Base-by-base conservation (phyloP, 2,888 invertebrate species). In the Alcis repandata region DNA sequence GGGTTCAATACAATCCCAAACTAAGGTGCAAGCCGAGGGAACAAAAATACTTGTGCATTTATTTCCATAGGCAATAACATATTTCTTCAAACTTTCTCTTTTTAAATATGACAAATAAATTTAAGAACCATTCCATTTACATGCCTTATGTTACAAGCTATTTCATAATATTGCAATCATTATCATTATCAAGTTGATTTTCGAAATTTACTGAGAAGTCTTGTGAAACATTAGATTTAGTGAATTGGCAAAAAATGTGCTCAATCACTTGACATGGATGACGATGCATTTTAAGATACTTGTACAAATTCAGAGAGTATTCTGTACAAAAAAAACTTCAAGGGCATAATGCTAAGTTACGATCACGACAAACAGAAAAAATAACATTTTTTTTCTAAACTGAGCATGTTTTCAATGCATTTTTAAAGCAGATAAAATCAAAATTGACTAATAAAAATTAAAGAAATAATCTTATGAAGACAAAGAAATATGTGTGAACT, bases 11-110 rank as follows among this genome's bases (percentile, higher is more conserved):
- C 79, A 80, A 79, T 76, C 77, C 76, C 72, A 78, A 82, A 84
- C 62, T 57, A 68, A 52, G 41, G 83, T 83, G 85, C 84, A 84
- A 79, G 81, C 81, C 75, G 78, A 79, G 75, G 76, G 79, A 77
- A 79, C 74, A 81, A 27, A 77, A 73, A 81, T 82, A 81, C 81
- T 56, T 74, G 78, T 82, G 79, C 76, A 75, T 65, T 63, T 72
- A 79, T 78, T 79, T 87, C 83, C 85, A 87, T 85, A 90, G 89
- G 86, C 87, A 88, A 89, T 82, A 32, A 66, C 6, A 27, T 27
- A 27, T 27, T 27, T 27, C 6, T 4, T 27, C 2, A 27, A 27
- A 27, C 27, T 27, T 27, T 27, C 27, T 27, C n/a, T 27, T 27
- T 27, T 4, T 2, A 27, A 27, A 4, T 27, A 27, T 27, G 3